Percentiles rank a stretch among this genome's conserved stretches.
Conservation (phyloP, 2,888 invertebrate species). For the Drosophila atroscutellata region DNA sequence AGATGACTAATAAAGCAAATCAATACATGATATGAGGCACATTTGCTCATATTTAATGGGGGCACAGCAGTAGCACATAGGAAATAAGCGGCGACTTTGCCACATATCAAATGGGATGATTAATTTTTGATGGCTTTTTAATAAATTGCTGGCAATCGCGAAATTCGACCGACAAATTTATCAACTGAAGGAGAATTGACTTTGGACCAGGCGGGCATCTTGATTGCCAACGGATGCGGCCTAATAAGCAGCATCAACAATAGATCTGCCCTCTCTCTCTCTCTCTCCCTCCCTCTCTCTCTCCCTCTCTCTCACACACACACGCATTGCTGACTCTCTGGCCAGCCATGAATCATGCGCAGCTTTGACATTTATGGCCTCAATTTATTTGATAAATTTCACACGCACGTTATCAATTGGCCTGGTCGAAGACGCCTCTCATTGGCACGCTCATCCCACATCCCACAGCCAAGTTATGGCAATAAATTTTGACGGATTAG, state of each 20-base stretch:
- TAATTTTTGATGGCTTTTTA: conserved; percentile 49
- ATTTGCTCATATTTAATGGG: not conserved
- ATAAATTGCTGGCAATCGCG: conserved; percentile 49
- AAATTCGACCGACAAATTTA: conserved; percentile 52
- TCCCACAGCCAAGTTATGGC: conserved; percentile 54
- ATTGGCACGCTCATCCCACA: conserved; percentile 7
- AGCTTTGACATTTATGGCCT: conserved; percentile 81
- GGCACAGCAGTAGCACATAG: not conserved
- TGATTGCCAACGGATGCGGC: conserved; percentile 62
- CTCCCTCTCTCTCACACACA: not conserved
- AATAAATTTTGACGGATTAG: conserved; percentile 80
- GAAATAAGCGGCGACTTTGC: not conserved
- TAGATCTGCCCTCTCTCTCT: conserved; percentile 5
- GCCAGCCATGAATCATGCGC: conserved; percentile 72
- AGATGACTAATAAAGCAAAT: not conserved
- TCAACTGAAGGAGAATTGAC: conserved; percentile 50
- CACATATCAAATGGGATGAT: conserved; percentile 19
- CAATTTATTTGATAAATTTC: conserved; percentile 83
- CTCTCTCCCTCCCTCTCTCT: not conserved
- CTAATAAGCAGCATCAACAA: conserved; percentile 58
- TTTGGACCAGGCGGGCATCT: conserved; percentile 24
- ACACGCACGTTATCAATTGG: conserved; percentile 82
- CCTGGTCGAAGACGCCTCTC: conserved; percentile 34
- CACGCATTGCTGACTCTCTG: not conserved
- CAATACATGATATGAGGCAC: not conserved